These are phyloP conservation scores for Sinopyrophorus schimmeli DNA, from an alignment of 2,888 invertebrate genomes.

Conservation along the genomic window DNA sequence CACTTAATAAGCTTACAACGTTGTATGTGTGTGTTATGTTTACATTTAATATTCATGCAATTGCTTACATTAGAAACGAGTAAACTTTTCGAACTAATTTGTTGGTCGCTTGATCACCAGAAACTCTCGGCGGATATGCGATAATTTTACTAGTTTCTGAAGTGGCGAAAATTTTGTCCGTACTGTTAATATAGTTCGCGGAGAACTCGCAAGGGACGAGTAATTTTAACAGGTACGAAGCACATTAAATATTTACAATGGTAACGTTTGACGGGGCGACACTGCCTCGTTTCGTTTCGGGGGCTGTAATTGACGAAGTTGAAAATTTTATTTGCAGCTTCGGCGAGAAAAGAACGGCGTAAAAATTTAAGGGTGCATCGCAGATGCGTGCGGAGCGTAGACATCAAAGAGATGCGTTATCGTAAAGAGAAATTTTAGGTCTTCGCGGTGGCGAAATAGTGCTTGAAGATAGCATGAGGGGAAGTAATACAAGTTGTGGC, in stretches of 20 bases:
- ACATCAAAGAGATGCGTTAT: background rate
- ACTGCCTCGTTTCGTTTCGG: too few relatives aligned
- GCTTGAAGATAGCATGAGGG: slow-evolving; percentile 17
- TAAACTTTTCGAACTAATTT: slow-evolving; percentile 13
- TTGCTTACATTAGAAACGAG: slow-evolving; percentile 7
- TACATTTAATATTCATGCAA: slow-evolving; percentile 15
- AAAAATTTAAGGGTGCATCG: too few relatives aligned
- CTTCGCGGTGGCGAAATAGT: slow-evolving; percentile 24
- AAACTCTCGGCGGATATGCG: slow-evolving; percentile 4
- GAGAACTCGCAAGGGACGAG: too few relatives aligned
- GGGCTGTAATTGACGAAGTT: background rate
- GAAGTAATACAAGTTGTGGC: slow-evolving; percentile 33
- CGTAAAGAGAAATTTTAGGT: slow-evolving; percentile 10
- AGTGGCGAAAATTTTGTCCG: slow-evolving; percentile 1
- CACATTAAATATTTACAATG: too few relatives aligned
- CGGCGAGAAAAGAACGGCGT: too few relatives aligned
- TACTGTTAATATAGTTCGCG: too few relatives aligned
- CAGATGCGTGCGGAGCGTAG: too few relatives aligned
- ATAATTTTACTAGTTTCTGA: slow-evolving; percentile 11
- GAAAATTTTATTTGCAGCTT: background rate
- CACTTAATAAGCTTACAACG: too few relatives aligned
- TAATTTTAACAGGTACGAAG: too few relatives aligned
- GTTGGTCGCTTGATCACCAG: slow-evolving; percentile 12
- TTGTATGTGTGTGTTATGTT: too few relatives aligned
- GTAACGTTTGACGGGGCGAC: too few relatives aligned